Conservation (phyloP, 1,140 invertebrate genomes). For the Leptopilina clavipes region DNA sequence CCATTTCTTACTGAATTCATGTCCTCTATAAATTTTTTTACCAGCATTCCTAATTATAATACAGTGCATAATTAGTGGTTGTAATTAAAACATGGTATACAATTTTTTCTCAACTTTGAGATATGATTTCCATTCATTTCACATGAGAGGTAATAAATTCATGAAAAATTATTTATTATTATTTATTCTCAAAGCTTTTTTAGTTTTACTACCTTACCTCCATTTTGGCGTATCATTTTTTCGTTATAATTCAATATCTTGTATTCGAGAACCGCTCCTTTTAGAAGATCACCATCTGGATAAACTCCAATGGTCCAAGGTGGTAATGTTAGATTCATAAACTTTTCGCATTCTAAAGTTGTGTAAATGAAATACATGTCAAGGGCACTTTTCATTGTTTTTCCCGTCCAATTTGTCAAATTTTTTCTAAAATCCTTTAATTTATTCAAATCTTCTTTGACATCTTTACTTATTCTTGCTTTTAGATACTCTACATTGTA, state of each 20-base stretch:
- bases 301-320: conserved; percentile 7
- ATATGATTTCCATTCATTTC: too few species aligned
- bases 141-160: too few species aligned
- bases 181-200: too few species aligned
- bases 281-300: conserved; percentile 19
- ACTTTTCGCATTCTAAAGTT: conserved; percentile 7
- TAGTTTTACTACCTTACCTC: too few species aligned
- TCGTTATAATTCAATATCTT: not conserved
- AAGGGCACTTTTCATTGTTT: not conserved
- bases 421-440: conserved; percentile 5
- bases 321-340: not conserved
- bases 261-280: not conserved
- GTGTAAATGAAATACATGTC: conserved; percentile 9
- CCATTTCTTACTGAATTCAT: not conserved
- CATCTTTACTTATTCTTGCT: not conserved
- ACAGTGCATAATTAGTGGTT: not conserved
- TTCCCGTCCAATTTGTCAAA: not conserved
- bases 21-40: not conserved
- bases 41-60: not conserved
- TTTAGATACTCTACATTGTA: not conserved
- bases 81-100: too few species aligned
- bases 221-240: not conserved
- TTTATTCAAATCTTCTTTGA: not conserved
- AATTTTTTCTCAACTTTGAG: too few species aligned
- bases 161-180: too few species aligned